These are phyloP conservation scores for Dinomys branickii DNA, from an alignment of 2,113 vertebrate genomes.

Conservation along the genomic window DNA sequence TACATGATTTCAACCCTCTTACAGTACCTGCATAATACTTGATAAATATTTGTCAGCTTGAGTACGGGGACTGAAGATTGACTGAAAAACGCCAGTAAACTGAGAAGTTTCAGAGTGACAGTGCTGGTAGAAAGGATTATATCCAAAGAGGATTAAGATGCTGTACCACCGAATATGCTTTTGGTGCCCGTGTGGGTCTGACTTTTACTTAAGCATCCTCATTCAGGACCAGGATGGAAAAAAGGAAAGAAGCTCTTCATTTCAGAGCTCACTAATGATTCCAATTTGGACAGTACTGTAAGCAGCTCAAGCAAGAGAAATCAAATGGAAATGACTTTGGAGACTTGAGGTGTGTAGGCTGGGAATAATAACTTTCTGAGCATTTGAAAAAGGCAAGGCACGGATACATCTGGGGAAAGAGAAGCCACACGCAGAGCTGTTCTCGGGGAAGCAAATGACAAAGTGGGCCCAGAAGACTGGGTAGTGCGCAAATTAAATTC, in stretches of 20 bases:
- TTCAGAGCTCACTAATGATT: conserved; percentile 64
- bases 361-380: conserved; percentile 61
- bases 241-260: conserved; percentile 8
- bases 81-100: not conserved
- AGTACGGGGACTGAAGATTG: not conserved
- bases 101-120: not conserved
- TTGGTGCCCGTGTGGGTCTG: not conserved
- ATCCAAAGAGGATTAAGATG: not conserved
- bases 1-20: not conserved
- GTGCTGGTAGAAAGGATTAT: not conserved
- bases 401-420: conserved; percentile 41
- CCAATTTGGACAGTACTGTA: conserved; percentile 59
- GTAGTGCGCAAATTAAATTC: conserved; percentile 64
- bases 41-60: conserved; percentile 25
- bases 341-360: not conserved
- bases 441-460: conserved; percentile 32
- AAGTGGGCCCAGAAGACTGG: conserved; percentile 42
- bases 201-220: conserved; percentile 47
- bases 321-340: conserved; percentile 69
- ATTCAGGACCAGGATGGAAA: conserved; percentile 37
- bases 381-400: conserved; percentile 56
- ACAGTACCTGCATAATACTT: not conserved
- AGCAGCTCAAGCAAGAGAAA: conserved; percentile 67
- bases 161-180: not conserved
- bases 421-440: conserved; percentile 51